A percentile compares a stretch with the other conserved stretches of the same genome.
Conservation (phyloP, 2,797 vertebrate genomes). For the Prionace glauca region DNA sequence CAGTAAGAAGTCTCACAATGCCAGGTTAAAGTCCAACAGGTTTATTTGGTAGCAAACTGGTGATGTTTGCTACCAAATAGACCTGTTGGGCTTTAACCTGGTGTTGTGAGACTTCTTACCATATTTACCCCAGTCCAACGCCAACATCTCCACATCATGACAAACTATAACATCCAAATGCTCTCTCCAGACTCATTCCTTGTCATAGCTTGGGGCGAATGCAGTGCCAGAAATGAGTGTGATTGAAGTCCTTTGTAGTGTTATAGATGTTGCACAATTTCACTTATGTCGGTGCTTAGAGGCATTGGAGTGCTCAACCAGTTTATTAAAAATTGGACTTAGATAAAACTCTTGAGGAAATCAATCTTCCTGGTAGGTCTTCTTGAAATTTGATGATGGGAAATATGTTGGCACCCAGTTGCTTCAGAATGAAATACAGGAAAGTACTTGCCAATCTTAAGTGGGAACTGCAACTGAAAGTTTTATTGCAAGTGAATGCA, state of each 20-base stretch:
- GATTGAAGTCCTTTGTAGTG: neutral
- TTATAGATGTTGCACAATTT: neutral
- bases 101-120: too few relatives aligned
- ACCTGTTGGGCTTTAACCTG: too few relatives aligned
- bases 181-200: neutral
- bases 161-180: neutral
- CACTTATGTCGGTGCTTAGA: neutral
- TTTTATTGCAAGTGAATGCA: neutral
- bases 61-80: too few relatives aligned
- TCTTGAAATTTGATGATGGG: neutral
- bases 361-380: neutral
- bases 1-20: too few relatives aligned
- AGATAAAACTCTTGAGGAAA: neutral
- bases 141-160: too few relatives aligned
- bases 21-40: too few relatives aligned
- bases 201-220: neutral
- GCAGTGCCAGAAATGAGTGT: neutral
- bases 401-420: neutral
- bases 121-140: too few relatives aligned
- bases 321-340: neutral
- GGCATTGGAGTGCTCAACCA: neutral
- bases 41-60: too few relatives aligned
- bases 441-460: neutral
- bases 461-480: neutral
- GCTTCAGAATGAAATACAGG: neutral